Evolutionary conservation across 1,140 invertebrate genomes (phyloP).

Genomic region (Cataglyphis hispanica): DNA sequence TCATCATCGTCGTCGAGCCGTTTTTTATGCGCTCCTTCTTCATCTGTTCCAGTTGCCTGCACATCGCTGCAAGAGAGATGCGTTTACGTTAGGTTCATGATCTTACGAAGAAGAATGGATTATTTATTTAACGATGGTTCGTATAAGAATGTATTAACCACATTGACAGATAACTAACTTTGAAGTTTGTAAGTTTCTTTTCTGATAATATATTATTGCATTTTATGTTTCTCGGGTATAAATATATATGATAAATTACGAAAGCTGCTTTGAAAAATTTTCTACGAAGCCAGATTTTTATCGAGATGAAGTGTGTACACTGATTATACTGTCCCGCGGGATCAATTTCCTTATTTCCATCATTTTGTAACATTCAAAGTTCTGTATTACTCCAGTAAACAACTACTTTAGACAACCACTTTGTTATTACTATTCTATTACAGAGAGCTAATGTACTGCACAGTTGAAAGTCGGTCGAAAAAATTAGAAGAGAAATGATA

Average conservation of each 20-base stretch:
- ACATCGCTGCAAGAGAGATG: slow-evolving; percentile 89
- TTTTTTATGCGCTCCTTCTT: slow-evolving; percentile 91
- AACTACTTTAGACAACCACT: slow-evolving; percentile 19
- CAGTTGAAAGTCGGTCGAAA: slow-evolving; percentile 32
- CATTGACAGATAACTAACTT: neutral
- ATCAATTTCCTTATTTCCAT: neutral
- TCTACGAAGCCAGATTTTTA: neutral
- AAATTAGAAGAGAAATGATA: slow-evolving; percentile 46
- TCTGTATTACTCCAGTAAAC: slow-evolving; percentile 8
- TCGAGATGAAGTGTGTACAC: neutral
- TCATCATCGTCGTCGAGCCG: slow-evolving; percentile 79
- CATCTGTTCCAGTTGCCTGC: slow-evolving; percentile 91
- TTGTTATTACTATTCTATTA: slow-evolving; percentile 42
- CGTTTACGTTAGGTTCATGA: neutral
- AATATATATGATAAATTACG: neutral
- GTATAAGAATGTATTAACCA: neutral
- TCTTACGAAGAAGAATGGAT: neutral
- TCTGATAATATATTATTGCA: neutral
- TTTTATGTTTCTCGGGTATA: slow-evolving; percentile 3
- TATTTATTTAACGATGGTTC: neutral
- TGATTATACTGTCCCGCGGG: neutral
- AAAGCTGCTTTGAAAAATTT: neutral
- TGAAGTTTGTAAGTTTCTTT: neutral
- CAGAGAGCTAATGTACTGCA: neutral
- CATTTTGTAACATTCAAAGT: neutral